Base-by-base conservation (phyloP, 2,888 invertebrate genomes). In the Drosophila crucigera region DNA sequence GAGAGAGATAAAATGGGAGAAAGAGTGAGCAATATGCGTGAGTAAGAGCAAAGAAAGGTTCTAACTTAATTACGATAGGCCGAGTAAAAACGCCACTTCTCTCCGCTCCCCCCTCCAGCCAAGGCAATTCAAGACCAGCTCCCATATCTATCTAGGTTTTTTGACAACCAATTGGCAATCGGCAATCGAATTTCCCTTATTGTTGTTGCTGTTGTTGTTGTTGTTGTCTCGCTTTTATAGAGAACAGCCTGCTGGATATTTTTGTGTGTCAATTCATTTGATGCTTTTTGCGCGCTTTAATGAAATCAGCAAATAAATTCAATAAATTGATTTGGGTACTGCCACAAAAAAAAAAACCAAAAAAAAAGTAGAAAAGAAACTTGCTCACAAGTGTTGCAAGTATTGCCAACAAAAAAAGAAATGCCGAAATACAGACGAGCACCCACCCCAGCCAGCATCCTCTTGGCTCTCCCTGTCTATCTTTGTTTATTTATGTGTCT, bases 301-400 rank as follows among this genome's bases (percentile, higher is more conserved):
- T 83, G 77, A 81, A 86, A 90, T 86, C 89, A 86, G 76, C 78
- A 81, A 73, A 84, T 83, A 77, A 86, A 85, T 90, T 90, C 78
- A 73, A 90, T 85, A 90, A 86, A 90, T 90, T 90, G 90, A 86
- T 86, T 89, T 73, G 53, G 49, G 50, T 39, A 54, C 50, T 55
- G 61, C 35, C 25, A n/a, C n/a, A n/a, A n/a, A 50, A 16, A 31
- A 49, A n/a, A 52, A 55, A 65, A 10, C n/a, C 5, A 11, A 19
- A 4, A 28, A n/a, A 47, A 2, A 10, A 35, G 35, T 9, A 47
- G 7, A 22, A 47, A 2, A 47, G 4, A 43, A 55, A 41, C 52
- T 84, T 60, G 43, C 63, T 56, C 55, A 30, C 67, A 82, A 87
- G 82, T 79, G 82, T 71, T 82, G 76, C 83, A 82, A 82, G 85